Conservation (phyloP, 2,113 vertebrate genomes). For the Cyphomyrus discorhynchus region DNA sequence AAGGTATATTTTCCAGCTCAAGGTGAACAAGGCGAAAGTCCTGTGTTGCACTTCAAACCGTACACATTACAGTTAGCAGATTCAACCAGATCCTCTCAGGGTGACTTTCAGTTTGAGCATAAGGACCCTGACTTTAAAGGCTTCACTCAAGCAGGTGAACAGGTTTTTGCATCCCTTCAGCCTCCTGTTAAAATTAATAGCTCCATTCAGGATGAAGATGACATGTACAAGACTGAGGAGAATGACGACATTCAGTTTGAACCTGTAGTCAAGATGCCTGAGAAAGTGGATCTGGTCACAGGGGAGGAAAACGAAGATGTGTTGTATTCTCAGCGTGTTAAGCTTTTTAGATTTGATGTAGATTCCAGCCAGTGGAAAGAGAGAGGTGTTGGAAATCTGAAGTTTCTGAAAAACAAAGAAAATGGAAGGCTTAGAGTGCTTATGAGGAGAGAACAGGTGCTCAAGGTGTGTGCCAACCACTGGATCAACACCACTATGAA, state of each 20-base stretch:
- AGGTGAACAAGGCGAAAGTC: slow-evolving; percentile 46
- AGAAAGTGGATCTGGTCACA: slow-evolving; percentile 88
- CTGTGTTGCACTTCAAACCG: slow-evolving; percentile 64
- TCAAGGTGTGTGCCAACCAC: slow-evolving; percentile 97
- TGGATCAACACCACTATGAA: slow-evolving; percentile 98
- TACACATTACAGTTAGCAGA: slow-evolving; percentile 77
- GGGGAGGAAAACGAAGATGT: slow-evolving; percentile 90
- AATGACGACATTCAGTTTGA: slow-evolving; percentile 95
- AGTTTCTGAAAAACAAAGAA: slow-evolving; percentile 82
- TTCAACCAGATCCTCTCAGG: slow-evolving; percentile 65
- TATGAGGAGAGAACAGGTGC: slow-evolving; percentile 92
- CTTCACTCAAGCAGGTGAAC: slow-evolving; percentile 75
- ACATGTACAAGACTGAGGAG: slow-evolving; percentile 88
- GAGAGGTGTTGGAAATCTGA: slow-evolving; percentile 84
- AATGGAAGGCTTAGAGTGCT: slow-evolving; percentile 87
- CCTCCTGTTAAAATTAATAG: slow-evolving; percentile 48
- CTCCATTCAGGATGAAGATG: slow-evolving; percentile 69
- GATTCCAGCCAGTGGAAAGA: slow-evolving; percentile 92
- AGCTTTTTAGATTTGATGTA: slow-evolving; percentile 88
- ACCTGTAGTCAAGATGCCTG: slow-evolving; percentile 92
- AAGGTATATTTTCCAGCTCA: not conserved
- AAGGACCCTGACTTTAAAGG: slow-evolving; percentile 79
- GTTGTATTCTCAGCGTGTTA: slow-evolving; percentile 85
- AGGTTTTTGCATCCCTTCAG: slow-evolving; percentile 67
- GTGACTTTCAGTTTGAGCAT: slow-evolving; percentile 75